phyloP scores from a whole-genome alignment of 2,797 vertebrate species.

The Acomys russatus region DNA sequence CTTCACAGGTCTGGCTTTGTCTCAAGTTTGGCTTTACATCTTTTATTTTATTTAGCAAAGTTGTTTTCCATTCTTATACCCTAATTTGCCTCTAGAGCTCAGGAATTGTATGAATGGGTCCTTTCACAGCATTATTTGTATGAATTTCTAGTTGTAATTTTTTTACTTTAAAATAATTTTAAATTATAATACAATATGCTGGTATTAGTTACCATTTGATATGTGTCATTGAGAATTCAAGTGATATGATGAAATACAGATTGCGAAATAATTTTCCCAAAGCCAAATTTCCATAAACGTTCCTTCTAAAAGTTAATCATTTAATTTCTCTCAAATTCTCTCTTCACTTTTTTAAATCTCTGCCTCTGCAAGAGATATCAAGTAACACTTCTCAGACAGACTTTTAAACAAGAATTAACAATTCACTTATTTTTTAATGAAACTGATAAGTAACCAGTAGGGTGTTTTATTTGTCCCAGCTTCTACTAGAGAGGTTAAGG shows the following conservation, averaged over 20 bases:
- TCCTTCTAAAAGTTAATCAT: slow-evolving; percentile 49
- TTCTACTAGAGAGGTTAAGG: neutral
- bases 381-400: slow-evolving; percentile 78
- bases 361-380: slow-evolving; percentile 54
- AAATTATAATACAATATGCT: slow-evolving; percentile 68
- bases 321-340: slow-evolving; percentile 25
- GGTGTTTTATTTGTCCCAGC: neutral
- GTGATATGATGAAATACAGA: slow-evolving; percentile 36
- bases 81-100: neutral
- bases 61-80: slow-evolving; percentile 35
- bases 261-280: slow-evolving; percentile 79
- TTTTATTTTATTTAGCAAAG: slow-evolving; percentile 56
- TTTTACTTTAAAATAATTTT: slow-evolving; percentile 71
- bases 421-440: slow-evolving; percentile 42
- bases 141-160: slow-evolving; percentile 54
- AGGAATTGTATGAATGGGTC: slow-evolving; percentile 34
- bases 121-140: slow-evolving; percentile 31
- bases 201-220: slow-evolving; percentile 46
- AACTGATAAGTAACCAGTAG: neutral
- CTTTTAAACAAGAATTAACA: slow-evolving; percentile 62
- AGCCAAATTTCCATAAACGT: slow-evolving; percentile 64
- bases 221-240: slow-evolving; percentile 65
- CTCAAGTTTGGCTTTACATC: slow-evolving; percentile 35
- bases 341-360: slow-evolving; percentile 43
- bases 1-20: neutral